Evolutionary conservation across 2,113 vertebrate genomes (phyloP).

Genomic region (Colossoma macropomum): DNA sequence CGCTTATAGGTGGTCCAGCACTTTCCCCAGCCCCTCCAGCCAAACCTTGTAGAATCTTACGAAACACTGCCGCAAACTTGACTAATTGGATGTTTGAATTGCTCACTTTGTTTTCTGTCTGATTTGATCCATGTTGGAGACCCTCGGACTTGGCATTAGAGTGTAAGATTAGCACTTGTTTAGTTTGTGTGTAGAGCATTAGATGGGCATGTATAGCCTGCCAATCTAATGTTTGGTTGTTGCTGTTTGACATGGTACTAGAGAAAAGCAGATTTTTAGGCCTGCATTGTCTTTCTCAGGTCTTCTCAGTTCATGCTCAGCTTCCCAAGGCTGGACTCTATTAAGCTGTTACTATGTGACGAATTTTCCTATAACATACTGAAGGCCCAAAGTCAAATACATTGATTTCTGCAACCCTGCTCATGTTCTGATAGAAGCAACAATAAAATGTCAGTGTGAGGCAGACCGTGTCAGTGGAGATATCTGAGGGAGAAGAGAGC

Average conservation of each 20-base stretch:
- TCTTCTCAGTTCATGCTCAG: not conserved
- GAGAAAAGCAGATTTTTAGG: too few relatives aligned
- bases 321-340: not conserved
- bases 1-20: not conserved
- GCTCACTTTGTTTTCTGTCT: not conserved
- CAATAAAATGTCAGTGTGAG: constrained; percentile 29
- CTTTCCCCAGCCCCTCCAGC: not conserved
- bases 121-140: too few relatives aligned
- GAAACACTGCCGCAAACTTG: not conserved
- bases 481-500: constrained; percentile 39
- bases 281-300: not conserved
- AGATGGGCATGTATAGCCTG: too few relatives aligned
- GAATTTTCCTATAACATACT: not conserved
- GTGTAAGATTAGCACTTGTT: too few relatives aligned
- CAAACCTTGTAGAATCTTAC: not conserved
- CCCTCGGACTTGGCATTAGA: too few relatives aligned
- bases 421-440: constrained; percentile 10
- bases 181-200: too few relatives aligned
- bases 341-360: not conserved
- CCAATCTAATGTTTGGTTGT: too few relatives aligned
- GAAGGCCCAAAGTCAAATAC: not conserved
- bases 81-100: not conserved
- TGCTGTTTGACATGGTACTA: too few relatives aligned
- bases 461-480: constrained; percentile 51
- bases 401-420: constrained; percentile 33